Evolutionary conservation across 2,113 vertebrate genomes (phyloP).

Genomic region (Ictalurus furcatus): DNA sequence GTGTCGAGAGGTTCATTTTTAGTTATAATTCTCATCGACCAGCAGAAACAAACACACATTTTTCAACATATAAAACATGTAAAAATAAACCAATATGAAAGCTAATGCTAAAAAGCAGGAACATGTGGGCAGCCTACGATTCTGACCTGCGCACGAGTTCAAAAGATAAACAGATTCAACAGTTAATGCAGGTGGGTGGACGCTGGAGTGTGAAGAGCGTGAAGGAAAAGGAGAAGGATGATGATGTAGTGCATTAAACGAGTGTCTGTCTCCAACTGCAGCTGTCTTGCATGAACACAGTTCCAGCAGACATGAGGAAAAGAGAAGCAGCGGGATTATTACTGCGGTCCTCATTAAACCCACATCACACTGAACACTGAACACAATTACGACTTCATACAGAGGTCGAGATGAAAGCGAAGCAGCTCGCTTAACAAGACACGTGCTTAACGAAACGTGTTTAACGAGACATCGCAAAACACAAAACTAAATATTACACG

Average conservation of each 20-base stretch:
- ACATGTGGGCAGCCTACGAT: not conserved
- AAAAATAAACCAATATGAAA: not conserved
- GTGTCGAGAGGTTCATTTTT: not conserved
- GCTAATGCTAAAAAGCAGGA: not conserved
- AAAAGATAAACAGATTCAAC: not conserved
- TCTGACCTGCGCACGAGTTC: not conserved
- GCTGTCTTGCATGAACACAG: not conserved
- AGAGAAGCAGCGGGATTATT: not conserved
- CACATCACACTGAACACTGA: not conserved
- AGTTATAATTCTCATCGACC: not conserved
- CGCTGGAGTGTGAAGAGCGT: not conserved
- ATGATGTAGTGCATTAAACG: not conserved
- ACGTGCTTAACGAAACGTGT: not conserved
- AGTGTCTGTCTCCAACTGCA: not conserved
- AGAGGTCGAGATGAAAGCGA: not conserved
- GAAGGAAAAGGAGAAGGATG: not conserved
- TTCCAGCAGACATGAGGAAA: not conserved
- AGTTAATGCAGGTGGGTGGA: not conserved
- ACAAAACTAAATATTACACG: not conserved
- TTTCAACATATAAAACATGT: not conserved
- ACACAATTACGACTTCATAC: not conserved
- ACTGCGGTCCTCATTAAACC: slow-evolving; percentile 3
- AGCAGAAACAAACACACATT: not conserved
- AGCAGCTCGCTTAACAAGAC: not conserved
- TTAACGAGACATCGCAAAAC: not conserved